Percentiles rank a stretch among this genome's conserved stretches.
These are phyloP conservation scores for Pimpla rufipes DNA, from an alignment of 2,888 invertebrate species.

Conservation along the genomic window DNA sequence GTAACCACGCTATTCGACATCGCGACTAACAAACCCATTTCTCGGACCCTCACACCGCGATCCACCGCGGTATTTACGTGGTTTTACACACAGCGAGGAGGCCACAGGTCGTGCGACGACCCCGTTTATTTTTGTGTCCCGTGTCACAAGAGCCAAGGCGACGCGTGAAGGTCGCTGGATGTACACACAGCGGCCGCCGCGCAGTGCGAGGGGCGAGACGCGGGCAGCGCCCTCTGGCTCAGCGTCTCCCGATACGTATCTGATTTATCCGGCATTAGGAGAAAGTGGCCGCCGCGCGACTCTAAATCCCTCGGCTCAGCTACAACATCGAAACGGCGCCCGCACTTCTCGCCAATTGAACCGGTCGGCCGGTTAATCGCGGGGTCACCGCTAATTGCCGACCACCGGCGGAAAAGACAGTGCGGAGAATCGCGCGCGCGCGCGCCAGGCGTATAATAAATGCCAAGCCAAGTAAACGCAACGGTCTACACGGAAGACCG, in stretches of 20 bases:
- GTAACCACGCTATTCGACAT: too few species aligned
- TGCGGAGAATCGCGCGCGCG: not conserved
- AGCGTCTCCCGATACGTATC: conserved; percentile 31
- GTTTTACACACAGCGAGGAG: conserved; percentile 1
- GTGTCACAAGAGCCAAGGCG: conserved; percentile 44
- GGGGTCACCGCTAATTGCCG: conserved; percentile 49
- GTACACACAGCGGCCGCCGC: not conserved
- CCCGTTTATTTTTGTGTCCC: conserved; percentile 56
- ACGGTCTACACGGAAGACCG: not conserved
- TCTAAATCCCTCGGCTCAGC: conserved; percentile 14
- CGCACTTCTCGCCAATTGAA: conserved; percentile 24
- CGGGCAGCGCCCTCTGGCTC: not conserved
- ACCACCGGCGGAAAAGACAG: conserved; percentile 12
- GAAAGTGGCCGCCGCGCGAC: conserved; percentile 38
- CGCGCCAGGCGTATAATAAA: conserved; percentile 60
- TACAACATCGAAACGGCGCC: not conserved
- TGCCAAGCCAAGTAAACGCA: not conserved
- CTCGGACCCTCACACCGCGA: too few species aligned
- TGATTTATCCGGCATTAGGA: conserved; percentile 29
- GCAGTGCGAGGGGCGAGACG: too few species aligned
- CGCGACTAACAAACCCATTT: too few species aligned
- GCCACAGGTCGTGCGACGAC: conserved; percentile 49
- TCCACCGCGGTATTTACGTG: not conserved
- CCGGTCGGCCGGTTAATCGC: conserved; percentile 34
- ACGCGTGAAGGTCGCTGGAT: conserved; percentile 40